phyloP scores from a whole-genome alignment of 2,888 invertebrate species.

The Gortyna flavago region DNA sequence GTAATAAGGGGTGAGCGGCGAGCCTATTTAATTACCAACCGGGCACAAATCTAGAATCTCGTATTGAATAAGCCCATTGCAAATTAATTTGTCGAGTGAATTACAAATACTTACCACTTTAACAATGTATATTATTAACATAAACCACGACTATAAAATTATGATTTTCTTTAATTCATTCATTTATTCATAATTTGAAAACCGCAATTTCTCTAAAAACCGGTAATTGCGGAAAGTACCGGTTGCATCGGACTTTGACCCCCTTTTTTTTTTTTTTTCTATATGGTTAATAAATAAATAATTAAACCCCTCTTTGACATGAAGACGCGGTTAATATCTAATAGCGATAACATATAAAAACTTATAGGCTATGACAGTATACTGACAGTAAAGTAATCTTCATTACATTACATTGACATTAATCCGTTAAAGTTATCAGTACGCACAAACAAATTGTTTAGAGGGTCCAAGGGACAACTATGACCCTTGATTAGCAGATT shows the following conservation, averaged over 20 bases:
- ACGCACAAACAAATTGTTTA: slow-evolving; percentile 18
- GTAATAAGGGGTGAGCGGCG: not conserved
- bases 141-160: not conserved
- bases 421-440: slow-evolving; percentile 29
- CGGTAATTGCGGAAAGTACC: slow-evolving; percentile 51
- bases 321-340: slow-evolving; percentile 49
- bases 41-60: not conserved
- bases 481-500: slow-evolving; percentile 20
- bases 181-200: not conserved
- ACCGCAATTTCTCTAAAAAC: slow-evolving; percentile 43
- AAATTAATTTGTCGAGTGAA: not conserved
- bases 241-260: slow-evolving; percentile 63
- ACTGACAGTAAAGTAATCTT: slow-evolving; percentile 27
- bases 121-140: not conserved
- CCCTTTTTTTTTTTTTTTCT: too few species aligned
- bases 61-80: not conserved
- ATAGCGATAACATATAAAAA: slow-evolving; percentile 45
- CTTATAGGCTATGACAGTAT: not conserved
- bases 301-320: slow-evolving; percentile 1
- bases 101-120: not conserved
- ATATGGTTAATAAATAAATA: not conserved
- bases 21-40: not conserved
- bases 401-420: slow-evolving; percentile 24
- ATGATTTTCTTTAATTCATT: not conserved
- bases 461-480: slow-evolving; percentile 21